Percentiles rank a stretch among this genome's conserved stretches.
Conservation (phyloP, 2,113 vertebrate species). For the Leuciscus idus region DNA sequence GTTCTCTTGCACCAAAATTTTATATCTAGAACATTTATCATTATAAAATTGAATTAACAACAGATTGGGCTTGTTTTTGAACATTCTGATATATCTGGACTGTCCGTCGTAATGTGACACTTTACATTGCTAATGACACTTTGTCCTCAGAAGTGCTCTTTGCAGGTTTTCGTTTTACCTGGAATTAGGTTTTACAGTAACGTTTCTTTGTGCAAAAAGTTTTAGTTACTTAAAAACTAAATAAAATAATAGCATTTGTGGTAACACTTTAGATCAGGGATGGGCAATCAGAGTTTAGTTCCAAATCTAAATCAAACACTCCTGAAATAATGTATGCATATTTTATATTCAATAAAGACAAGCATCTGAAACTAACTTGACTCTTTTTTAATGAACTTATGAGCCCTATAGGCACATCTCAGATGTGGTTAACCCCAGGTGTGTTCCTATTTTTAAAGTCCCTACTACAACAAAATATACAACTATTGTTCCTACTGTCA, state of each 20-base stretch:
- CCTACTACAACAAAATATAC: background rate
- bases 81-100: background rate
- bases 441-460: background rate
- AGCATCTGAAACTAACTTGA: background rate
- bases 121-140: slow-evolving; percentile 26
- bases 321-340: too few species aligned
- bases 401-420: background rate
- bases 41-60: background rate
- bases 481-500: background rate
- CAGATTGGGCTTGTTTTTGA: background rate
- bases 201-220: background rate
- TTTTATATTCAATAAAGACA: background rate
- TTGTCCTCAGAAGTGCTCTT: slow-evolving; percentile 22
- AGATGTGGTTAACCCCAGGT: background rate
- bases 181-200: background rate
- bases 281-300: too few species aligned
- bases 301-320: too few species aligned
- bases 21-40: background rate
- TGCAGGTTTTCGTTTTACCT: background rate
- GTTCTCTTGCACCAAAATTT: background rate
- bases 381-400: background rate
- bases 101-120: slow-evolving; percentile 6
- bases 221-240: background rate
- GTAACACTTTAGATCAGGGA: too few species aligned
- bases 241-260: background rate